Evolutionary conservation across 2,888 invertebrate genomes (phyloP).

Genomic region (Dicyrtomina minuta): DNA sequence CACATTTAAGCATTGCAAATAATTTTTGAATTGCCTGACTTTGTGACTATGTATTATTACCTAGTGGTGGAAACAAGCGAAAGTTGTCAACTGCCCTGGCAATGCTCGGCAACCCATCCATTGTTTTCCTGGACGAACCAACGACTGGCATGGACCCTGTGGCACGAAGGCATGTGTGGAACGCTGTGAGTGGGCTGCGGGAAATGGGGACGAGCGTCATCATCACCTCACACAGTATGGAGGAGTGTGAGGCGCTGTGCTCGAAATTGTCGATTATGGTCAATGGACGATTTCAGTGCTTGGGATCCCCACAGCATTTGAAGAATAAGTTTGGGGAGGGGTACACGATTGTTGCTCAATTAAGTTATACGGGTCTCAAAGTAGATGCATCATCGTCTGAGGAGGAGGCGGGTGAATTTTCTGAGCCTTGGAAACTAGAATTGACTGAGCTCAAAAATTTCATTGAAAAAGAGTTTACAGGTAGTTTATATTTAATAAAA

Average conservation of each 20-base stretch:
- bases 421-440: constrained; percentile 17
- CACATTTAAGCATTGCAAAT: background rate
- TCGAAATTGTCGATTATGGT: constrained; percentile 80
- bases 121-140: constrained; percentile 68
- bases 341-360: constrained; percentile 61
- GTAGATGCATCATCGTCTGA: background rate
- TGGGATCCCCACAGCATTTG: constrained; percentile 73
- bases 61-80: constrained; percentile 74
- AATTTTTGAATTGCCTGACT: too few relatives aligned
- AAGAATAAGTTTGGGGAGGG: constrained; percentile 74
- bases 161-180: constrained; percentile 78
- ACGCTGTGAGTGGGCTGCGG: constrained; percentile 68
- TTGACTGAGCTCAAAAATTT: constrained; percentile 4
- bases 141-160: constrained; percentile 75
- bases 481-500: background rate
- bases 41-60: too few relatives aligned
- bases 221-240: constrained; percentile 81
- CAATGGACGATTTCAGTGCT: constrained; percentile 71
- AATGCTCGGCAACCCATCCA: constrained; percentile 68
- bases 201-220: constrained; percentile 73
- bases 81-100: constrained; percentile 73
- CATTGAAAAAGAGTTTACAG: constrained; percentile 17
- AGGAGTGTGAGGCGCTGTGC: constrained; percentile 81
- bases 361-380: constrained; percentile 33
- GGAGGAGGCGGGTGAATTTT: background rate